Evolutionary conservation across 1,140 invertebrate species (phyloP).

Genomic region (Gyrodactylus salaris): DNA sequence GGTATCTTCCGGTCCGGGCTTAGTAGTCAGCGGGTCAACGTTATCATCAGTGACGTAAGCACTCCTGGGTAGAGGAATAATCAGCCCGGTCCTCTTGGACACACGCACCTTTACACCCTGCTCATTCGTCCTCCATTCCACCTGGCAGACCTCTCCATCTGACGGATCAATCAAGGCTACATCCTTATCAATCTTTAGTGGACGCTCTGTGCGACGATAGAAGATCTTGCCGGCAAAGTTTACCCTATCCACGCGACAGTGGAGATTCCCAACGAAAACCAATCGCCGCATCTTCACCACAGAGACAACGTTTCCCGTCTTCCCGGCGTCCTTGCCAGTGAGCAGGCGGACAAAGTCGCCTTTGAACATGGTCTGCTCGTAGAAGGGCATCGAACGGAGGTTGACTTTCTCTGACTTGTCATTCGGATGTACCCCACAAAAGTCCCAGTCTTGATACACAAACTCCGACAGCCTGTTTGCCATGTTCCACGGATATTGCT

Average conservation of each 20-base stretch:
- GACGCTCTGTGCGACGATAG: background rate
- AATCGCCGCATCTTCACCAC: background rate
- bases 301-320: background rate
- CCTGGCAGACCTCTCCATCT: background rate
- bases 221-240: background rate
- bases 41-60: background rate
- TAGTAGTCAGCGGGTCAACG: background rate
- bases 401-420: background rate
- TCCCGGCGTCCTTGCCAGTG: background rate
- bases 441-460: background rate
- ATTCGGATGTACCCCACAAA: background rate
- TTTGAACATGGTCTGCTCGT: background rate
- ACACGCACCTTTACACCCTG: background rate
- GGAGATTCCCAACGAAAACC: background rate
- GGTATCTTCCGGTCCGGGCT: background rate
- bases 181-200: background rate
- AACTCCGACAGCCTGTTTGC: constrained; percentile 1
- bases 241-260: background rate
- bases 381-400: background rate
- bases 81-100: background rate
- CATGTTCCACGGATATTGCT: constrained; percentile 6
- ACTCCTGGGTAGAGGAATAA: background rate
- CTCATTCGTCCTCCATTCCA: background rate
- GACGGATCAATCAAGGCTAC: background rate
- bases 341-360: background rate